These are phyloP conservation scores for Vimba vimba DNA, from an alignment of 2,113 vertebrate species.

Conservation along the genomic window DNA sequence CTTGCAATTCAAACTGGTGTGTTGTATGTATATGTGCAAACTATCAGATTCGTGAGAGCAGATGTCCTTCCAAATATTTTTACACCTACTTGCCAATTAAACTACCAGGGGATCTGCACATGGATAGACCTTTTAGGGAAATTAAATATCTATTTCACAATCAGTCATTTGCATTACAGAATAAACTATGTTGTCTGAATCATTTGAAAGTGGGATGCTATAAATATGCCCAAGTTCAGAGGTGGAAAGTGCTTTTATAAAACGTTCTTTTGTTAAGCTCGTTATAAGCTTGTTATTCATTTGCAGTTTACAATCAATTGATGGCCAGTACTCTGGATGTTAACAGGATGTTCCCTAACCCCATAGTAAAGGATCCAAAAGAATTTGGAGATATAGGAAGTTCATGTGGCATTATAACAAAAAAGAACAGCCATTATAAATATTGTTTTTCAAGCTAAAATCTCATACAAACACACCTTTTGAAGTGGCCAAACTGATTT, in stretches of 20 bases:
- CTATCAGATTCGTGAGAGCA: not conserved
- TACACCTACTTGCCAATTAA: slow-evolving; percentile 39
- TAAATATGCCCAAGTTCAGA: slow-evolving; percentile 53
- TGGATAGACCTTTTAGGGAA: slow-evolving; percentile 40
- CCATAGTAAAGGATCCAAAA: not conserved
- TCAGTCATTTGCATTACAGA: slow-evolving; percentile 1
- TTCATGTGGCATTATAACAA: slow-evolving; percentile 20
- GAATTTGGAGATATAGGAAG: not conserved
- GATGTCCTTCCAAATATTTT: slow-evolving; percentile 41
- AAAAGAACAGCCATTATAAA: not conserved
- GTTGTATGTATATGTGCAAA: not conserved
- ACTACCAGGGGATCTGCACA: slow-evolving; percentile 31
- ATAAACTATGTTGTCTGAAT: not conserved
- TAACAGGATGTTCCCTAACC: slow-evolving; percentile 31
- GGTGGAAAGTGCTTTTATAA: slow-evolving; percentile 41
- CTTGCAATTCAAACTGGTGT: slow-evolving; percentile 26
- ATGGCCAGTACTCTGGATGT: not conserved
- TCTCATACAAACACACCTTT: slow-evolving; percentile 70
- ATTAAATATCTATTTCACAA: slow-evolving; percentile 21
- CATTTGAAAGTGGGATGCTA: not conserved
- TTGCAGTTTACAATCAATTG: not conserved
- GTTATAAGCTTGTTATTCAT: not conserved
- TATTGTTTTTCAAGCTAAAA: slow-evolving; percentile 61
- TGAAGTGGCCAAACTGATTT: slow-evolving; percentile 68
- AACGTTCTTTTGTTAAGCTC: not conserved